phyloP scores from a whole-genome alignment of 2,888 invertebrate genomes.

The Tipula confusa region DNA sequence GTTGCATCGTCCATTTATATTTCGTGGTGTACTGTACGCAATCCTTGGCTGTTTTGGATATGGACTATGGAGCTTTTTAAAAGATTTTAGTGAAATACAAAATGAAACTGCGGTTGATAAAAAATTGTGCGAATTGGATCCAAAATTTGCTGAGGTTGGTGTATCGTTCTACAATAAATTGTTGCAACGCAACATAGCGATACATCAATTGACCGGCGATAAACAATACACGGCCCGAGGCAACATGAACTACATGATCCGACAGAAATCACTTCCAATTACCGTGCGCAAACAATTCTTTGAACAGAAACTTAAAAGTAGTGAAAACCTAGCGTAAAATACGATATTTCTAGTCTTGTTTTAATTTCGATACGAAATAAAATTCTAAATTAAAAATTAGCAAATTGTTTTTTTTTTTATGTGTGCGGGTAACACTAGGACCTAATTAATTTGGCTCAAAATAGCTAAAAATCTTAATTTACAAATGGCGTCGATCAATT shows the following conservation, averaged over 20 bases:
- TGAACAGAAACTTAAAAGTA: conserved; percentile 51
- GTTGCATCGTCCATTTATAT: conserved; percentile 52
- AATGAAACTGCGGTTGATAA: conserved; percentile 63
- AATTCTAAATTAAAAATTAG: background rate
- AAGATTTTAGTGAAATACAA: conserved; percentile 60
- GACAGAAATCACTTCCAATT: conserved; percentile 62
- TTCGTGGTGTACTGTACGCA: conserved; percentile 53
- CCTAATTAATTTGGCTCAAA: background rate
- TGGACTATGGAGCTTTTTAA: conserved; percentile 59
- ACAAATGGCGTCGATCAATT: background rate
- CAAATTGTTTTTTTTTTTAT: background rate
- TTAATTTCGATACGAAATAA: background rate
- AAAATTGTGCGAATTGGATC: conserved; percentile 56
- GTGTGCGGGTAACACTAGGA: background rate
- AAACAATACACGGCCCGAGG: conserved; percentile 61
- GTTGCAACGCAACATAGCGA: conserved; percentile 66
- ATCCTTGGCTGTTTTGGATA: conserved; percentile 56
- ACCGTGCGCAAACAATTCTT: conserved; percentile 64
- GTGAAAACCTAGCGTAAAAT: background rate
- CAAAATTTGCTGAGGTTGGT: conserved; percentile 65
- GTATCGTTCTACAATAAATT: conserved; percentile 70
- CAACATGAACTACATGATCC: conserved; percentile 62
- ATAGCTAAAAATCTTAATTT: background rate
- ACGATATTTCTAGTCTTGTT: background rate
- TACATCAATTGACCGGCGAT: conserved; percentile 63